Evolutionary conservation across 92 coral and sea anemone species (phyloP), one percentile per base, ranked within the genome.

Genomic region (Umimayanthus kanabou): DNA sequence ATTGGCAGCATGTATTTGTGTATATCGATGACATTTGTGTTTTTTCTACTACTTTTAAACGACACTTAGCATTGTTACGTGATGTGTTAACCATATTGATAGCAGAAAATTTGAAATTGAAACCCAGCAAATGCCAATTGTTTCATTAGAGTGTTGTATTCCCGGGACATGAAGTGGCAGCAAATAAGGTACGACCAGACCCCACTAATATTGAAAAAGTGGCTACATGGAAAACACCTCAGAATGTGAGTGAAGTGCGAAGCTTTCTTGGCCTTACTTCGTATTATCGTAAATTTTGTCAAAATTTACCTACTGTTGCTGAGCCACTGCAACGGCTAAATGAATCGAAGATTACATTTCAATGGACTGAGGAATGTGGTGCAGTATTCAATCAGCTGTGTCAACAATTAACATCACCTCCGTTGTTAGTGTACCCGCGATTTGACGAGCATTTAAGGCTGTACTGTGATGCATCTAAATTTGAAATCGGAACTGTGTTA

Each of bases 61-160:
- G 2, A 33, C 37, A 33, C 37, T 29, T 87, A 26, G 45, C 37
- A 28, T 39, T 85, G 45, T 74, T 75, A 64, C 80, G 82, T 55
- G 53, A 75, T 39, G 89, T 50, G 10, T 58, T 85, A 47, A 57
- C 64, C 66, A 84, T 70, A 57, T 79, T 84, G 64, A 29, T n/a
- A 67, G 77, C 77, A 26, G 87, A 79, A 70, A 84, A 70, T 43
- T 70, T 84, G 79, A 45, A 57, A 84, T 18, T 85, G 25, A 85
- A 85, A 50, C 80, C 88, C 28, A 85, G 88, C 57, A 85, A 74
- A 69, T 87, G 84, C 40, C 89, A 87, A 33, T 79, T 87, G 26
- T 77, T 87, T 77, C 74, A 65, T 25, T 29, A 42, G n/a, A 86
- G 76, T 29, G 89, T 86, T 64, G 76, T 76, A 37, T 86, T 86